Evolutionary conservation across 2,888 invertebrate species (phyloP).

Genomic region (Drosophila phalerata): DNA sequence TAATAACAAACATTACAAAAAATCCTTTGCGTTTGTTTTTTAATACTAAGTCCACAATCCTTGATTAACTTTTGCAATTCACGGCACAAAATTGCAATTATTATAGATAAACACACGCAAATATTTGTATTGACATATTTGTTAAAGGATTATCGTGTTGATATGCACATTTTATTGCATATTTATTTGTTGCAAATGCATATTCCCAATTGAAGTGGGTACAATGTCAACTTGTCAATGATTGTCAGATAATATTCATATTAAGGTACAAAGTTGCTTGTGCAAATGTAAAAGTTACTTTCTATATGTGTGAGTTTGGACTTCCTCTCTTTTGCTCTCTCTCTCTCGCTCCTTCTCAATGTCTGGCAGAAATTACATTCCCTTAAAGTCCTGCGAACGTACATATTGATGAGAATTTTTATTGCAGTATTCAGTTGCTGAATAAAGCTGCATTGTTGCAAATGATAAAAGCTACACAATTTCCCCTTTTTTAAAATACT

Average conservation of each 20-base stretch:
- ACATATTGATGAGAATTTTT: background rate
- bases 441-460: background rate
- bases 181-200: conserved; percentile 31
- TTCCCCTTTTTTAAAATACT: too few species aligned
- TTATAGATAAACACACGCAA: background rate
- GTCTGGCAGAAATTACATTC: too few species aligned
- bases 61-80: background rate
- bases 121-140: background rate
- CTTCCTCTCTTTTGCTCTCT: background rate
- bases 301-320: background rate
- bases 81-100: background rate
- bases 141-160: background rate
- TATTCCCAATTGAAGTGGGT: background rate
- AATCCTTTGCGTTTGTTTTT: background rate
- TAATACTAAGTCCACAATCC: background rate
- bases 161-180: conserved; percentile 27
- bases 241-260: background rate
- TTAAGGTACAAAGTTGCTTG: background rate
- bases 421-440: background rate
- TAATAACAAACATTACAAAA: background rate
- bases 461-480: background rate
- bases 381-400: background rate
- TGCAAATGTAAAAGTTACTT: background rate
- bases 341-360: background rate
- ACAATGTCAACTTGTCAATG: background rate